These are phyloP conservation scores for Leucoptera coffeella DNA, from an alignment of 2,888 invertebrate genomes.

Conservation along the genomic window DNA sequence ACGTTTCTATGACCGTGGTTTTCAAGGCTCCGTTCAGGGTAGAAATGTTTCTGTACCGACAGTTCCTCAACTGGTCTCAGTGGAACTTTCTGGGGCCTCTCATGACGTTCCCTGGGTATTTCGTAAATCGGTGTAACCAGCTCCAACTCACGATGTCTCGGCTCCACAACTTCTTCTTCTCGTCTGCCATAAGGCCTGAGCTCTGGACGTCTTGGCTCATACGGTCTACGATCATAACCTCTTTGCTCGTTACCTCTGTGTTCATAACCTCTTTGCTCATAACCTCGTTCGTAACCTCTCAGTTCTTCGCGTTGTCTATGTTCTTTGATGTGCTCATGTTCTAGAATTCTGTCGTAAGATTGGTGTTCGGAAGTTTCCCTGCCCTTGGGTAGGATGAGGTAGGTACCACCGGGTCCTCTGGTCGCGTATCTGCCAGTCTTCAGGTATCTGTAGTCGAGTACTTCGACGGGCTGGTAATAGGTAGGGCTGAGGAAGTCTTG, in stretches of 20 bases:
- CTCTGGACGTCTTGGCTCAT: neutral
- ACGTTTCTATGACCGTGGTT: too few species aligned
- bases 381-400: conserved; percentile 24
- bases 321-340: conserved; percentile 19
- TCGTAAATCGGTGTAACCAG: too few species aligned
- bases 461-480: conserved; percentile 25
- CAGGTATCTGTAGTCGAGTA: conserved; percentile 32
- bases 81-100: too few species aligned
- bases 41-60: too few species aligned
- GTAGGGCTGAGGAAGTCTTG: conserved; percentile 24
- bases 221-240: neutral
- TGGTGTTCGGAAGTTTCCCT: conserved; percentile 15
- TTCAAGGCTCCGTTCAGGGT: too few species aligned
- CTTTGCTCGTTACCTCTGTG: neutral
- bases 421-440: conserved; percentile 31
- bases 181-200: neutral
- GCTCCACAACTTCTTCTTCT: neutral
- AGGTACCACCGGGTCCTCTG: conserved; percentile 28
- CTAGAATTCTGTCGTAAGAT: conserved; percentile 26
- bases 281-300: neutral
- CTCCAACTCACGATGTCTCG: too few species aligned
- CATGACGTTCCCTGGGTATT: too few species aligned
- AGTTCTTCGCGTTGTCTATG: conserved; percentile 6
- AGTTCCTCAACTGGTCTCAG: too few species aligned
- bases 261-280: neutral